Evolutionary conservation across 2,888 invertebrate species (phyloP).

Genomic region (Seira ritae): DNA sequence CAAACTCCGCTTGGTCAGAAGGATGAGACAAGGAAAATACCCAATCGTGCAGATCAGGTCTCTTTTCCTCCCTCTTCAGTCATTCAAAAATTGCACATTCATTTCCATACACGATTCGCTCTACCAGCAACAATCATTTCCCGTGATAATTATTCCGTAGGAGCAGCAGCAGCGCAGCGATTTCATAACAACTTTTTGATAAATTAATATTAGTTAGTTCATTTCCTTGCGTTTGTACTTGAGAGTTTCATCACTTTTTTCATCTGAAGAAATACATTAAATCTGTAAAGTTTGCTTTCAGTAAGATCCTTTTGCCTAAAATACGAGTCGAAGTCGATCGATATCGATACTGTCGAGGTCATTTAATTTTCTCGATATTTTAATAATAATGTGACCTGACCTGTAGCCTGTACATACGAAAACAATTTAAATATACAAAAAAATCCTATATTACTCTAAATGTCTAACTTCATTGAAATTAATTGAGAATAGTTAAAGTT

Average conservation of each 20-base stretch:
- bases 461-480: too few relatives aligned
- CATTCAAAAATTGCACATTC: slow-evolving; percentile 7
- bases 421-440: too few relatives aligned
- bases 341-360: too few relatives aligned
- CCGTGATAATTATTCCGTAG: too few relatives aligned
- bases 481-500: background rate
- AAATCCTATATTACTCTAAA: too few relatives aligned
- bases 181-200: too few relatives aligned
- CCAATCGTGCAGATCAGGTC: slow-evolving; percentile 54
- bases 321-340: background rate
- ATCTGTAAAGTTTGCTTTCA: slow-evolving; percentile 43
- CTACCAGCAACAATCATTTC: too few relatives aligned
- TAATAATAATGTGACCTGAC: too few relatives aligned
- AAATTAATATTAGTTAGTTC: slow-evolving; percentile 27
- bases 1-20: background rate
- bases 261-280: slow-evolving; percentile 9
- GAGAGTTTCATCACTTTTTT: slow-evolving; percentile 57
- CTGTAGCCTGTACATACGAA: too few relatives aligned
- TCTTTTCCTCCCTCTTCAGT: background rate
- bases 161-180: too few relatives aligned
- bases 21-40: background rate
- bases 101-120: background rate
- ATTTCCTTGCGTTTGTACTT: slow-evolving; percentile 64
- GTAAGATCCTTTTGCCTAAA: slow-evolving; percentile 34
- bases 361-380: too few relatives aligned